Evolutionary conservation across 2,113 vertebrate genomes (phyloP).

Genomic region (Pantherophis guttatus): DNA sequence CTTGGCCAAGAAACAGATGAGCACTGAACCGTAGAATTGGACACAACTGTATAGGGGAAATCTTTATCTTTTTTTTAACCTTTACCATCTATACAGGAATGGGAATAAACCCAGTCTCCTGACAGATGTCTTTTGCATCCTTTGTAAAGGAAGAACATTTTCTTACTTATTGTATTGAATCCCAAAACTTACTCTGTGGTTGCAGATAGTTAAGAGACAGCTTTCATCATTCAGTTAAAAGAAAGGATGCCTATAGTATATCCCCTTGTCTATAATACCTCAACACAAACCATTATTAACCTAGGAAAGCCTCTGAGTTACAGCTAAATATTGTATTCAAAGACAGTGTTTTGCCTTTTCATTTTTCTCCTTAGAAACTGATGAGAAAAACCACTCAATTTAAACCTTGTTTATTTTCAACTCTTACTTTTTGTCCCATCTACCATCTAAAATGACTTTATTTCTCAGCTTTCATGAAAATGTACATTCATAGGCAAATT

Average conservation of each 20-base stretch:
- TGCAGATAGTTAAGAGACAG: not conserved
- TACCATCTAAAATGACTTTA: not conserved
- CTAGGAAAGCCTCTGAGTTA: not conserved
- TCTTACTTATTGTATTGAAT: not conserved
- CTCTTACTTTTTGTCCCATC: not conserved
- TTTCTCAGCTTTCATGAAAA: not conserved
- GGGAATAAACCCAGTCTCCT: not conserved
- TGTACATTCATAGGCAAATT: not conserved
- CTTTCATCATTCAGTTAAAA: not conserved
- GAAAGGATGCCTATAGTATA: not conserved
- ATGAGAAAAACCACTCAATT: not conserved
- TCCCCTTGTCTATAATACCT: not conserved
- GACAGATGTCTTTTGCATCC: not conserved
- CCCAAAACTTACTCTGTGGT: not conserved
- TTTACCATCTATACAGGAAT: not conserved
- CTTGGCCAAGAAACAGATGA: not conserved
- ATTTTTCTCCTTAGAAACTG: not conserved
- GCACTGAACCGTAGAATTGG: not conserved
- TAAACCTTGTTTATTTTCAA: not conserved
- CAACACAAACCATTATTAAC: not conserved
- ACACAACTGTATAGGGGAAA: not conserved
- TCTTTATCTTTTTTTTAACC: not conserved
- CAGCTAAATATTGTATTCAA: not conserved
- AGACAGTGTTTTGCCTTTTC: not conserved
- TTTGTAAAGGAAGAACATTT: not conserved